phyloP scores from a whole-genome alignment of 2,113 vertebrate species.

The Phocoena sinus region DNA sequence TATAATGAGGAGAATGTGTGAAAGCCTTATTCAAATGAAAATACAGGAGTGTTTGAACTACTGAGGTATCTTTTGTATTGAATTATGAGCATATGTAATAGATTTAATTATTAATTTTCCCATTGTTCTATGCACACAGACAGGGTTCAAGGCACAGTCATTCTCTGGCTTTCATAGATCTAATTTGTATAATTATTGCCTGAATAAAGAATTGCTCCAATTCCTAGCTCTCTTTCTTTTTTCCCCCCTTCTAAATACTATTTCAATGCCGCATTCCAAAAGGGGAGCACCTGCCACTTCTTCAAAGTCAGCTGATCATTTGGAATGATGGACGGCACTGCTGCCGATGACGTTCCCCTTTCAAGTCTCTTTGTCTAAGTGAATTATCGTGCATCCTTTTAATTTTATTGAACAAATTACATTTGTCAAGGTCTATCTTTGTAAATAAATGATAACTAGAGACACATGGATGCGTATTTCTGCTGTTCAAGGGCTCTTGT shows the following conservation, averaged over 20 bases:
- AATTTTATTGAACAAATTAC: slow-evolving; percentile 88
- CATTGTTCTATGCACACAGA: slow-evolving; percentile 86
- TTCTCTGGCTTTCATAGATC: slow-evolving; percentile 94
- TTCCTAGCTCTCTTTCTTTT: slow-evolving; percentile 75
- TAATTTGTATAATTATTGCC: slow-evolving; percentile 98
- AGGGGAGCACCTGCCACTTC: slow-evolving; percentile 86
- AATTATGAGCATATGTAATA: slow-evolving; percentile 97
- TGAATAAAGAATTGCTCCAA: slow-evolving; percentile 87
- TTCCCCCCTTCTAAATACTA: slow-evolving; percentile 70
- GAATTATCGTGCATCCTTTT: slow-evolving; percentile 86
- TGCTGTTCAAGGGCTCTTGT: slow-evolving; percentile 84
- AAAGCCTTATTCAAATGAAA: slow-evolving; percentile 92
- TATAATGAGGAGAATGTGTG: slow-evolving; percentile 83
- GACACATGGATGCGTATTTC: slow-evolving; percentile 84
- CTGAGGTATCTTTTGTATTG: slow-evolving; percentile 88
- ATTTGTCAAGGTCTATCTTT: slow-evolving; percentile 87
- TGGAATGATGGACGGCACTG: slow-evolving; percentile 77
- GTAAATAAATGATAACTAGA: slow-evolving; percentile 89
- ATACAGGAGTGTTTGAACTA: slow-evolving; percentile 83
- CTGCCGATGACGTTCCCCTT: slow-evolving; percentile 77
- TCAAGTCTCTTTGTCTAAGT: slow-evolving; percentile 84
- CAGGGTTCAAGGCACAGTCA: slow-evolving; percentile 92
- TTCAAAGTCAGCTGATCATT: slow-evolving; percentile 84
- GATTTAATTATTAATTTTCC: slow-evolving; percentile 98
- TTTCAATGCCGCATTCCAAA: slow-evolving; percentile 82